phyloP scores from a whole-genome alignment of 2,888 invertebrate genomes.

The Allolobophora icterica region DNA sequence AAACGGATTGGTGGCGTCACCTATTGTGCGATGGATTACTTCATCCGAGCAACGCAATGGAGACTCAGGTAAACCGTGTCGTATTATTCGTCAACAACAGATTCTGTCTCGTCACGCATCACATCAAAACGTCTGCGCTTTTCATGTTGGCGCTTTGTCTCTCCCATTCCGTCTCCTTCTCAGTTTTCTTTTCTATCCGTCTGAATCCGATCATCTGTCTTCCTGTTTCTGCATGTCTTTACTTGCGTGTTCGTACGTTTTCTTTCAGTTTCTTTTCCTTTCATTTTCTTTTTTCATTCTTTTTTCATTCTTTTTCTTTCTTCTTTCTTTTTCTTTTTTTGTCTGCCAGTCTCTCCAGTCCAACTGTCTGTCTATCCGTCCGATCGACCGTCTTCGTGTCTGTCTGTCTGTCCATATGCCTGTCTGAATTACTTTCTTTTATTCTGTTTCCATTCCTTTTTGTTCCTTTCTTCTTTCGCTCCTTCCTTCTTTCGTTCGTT shows the following conservation, averaged over 20 bases:
- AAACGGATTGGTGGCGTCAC: neutral
- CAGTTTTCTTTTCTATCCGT: neutral
- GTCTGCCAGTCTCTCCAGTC: neutral
- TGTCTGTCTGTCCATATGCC: neutral
- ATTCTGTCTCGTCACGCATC: neutral
- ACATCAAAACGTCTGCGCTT: neutral
- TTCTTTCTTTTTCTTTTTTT: neutral
- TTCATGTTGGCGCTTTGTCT: neutral
- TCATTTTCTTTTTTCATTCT: no score
- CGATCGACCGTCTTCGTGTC: neutral
- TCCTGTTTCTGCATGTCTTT: neutral
- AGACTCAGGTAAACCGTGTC: neutral
- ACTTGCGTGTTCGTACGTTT: no score
- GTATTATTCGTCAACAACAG: neutral
- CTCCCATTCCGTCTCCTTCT: neutral
- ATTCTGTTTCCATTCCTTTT: no score
- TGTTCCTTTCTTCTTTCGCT: no score
- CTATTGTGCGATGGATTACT: neutral
- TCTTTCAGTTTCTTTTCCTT: no score
- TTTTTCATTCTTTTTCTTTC: no score
- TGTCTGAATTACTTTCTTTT: no score
- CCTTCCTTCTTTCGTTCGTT: no score
- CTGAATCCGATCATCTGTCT: neutral
- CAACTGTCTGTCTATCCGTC: neutral
- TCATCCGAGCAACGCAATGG: neutral